Percentiles rank a stretch among this genome's conserved stretches.
phyloP scores from a whole-genome alignment of 2,113 vertebrate genomes.

The Rhizomys pruinosus region DNA sequence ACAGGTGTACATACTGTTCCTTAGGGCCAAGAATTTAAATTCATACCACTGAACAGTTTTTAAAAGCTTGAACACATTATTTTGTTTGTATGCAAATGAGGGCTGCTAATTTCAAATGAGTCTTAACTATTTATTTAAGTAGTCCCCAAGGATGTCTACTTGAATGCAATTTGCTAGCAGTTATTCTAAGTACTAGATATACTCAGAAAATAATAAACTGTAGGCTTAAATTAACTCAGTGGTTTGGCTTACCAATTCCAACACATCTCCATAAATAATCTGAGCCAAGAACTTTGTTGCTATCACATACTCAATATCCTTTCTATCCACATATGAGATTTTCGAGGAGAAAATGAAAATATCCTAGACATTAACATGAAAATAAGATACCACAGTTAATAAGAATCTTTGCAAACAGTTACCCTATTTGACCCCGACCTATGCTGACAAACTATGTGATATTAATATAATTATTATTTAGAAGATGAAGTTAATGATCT shows the following conservation, averaged over 20 bases:
- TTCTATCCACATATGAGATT: slow-evolving; percentile 20
- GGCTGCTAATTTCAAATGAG: slow-evolving; percentile 77
- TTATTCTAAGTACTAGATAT: slow-evolving; percentile 70
- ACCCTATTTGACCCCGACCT: neutral
- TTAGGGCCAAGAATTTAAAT: slow-evolving; percentile 73
- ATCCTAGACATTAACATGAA: neutral
- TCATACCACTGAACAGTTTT: slow-evolving; percentile 78
- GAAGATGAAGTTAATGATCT: neutral
- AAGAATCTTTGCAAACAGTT: neutral
- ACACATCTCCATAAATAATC: slow-evolving; percentile 26
- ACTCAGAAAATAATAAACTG: slow-evolving; percentile 75
- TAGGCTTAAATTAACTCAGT: slow-evolving; percentile 70
- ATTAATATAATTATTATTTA: neutral
- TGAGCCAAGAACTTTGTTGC: neutral
- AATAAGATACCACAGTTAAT: neutral
- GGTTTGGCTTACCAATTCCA: slow-evolving; percentile 57
- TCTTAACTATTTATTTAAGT: slow-evolving; percentile 80
- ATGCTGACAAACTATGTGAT: neutral
- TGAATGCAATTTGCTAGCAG: slow-evolving; percentile 79
- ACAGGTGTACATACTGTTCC: slow-evolving; percentile 77
- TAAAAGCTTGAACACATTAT: slow-evolving; percentile 76
- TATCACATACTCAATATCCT: neutral
- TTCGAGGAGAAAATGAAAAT: neutral
- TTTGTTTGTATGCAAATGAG: slow-evolving; percentile 82
- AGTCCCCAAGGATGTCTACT: slow-evolving; percentile 74